A percentile compares a stretch with the other conserved stretches of the same genome.
Evolutionary conservation across 2,888 invertebrate species (phyloP).

Genomic region (Gortyna flavago): DNA sequence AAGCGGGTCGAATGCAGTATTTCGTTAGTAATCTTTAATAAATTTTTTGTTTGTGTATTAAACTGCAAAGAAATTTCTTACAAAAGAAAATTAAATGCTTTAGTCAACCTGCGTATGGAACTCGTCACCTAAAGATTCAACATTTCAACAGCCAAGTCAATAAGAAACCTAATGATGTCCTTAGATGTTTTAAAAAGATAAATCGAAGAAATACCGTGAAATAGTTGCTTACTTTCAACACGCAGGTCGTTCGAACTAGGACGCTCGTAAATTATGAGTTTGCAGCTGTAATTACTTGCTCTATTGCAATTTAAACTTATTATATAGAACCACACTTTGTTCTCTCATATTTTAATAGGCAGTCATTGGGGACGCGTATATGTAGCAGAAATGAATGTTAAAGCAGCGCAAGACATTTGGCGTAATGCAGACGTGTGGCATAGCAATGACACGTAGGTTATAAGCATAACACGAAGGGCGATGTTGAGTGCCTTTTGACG

Average conservation of each 20-base stretch:
- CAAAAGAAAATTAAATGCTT: background rate
- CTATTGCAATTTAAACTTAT: constrained; percentile 40
- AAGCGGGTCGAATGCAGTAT: background rate
- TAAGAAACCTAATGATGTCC: background rate
- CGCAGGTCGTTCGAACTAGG: constrained; percentile 29
- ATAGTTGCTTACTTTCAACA: constrained; percentile 29
- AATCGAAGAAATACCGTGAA: constrained; percentile 14
- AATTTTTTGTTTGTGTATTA: background rate
- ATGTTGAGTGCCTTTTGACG: background rate
- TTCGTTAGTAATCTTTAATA: background rate
- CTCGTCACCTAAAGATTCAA: background rate
- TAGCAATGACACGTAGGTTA: background rate
- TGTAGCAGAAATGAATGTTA: background rate
- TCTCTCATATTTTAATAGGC: too few relatives aligned
- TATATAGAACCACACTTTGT: background rate
- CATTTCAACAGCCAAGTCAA: background rate
- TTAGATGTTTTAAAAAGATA: constrained; percentile 8
- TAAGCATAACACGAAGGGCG: background rate
- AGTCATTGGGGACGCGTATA: background rate
- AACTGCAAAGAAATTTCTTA: background rate
- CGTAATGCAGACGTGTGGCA: background rate
- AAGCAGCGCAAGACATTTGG: background rate
- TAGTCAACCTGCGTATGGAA: background rate
- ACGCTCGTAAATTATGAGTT: constrained; percentile 50
- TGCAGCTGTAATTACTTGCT: constrained; percentile 34